Conservation (phyloP, 1,140 invertebrate species). For the Drosophila kohkoa region DNA sequence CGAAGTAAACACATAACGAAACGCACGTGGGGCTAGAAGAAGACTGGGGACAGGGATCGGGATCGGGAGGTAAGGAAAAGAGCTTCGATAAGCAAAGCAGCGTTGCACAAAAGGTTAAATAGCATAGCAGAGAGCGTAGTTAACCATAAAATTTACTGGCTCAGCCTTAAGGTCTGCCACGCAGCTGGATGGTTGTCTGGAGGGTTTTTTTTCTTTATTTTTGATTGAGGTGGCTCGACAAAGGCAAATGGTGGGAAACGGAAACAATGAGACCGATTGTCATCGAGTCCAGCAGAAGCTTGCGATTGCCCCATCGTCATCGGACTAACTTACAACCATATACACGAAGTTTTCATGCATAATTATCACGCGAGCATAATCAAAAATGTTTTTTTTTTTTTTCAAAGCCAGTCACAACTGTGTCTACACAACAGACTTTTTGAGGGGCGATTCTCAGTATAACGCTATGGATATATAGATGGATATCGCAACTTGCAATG, state of each 20-base stretch:
- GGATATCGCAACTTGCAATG: slow-evolving; percentile 55
- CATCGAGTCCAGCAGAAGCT: slow-evolving; percentile 64
- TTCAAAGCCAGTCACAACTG: slow-evolving; percentile 53
- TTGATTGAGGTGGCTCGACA: slow-evolving; percentile 24
- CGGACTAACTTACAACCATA: neutral
- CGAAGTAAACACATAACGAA: slow-evolving; percentile 32
- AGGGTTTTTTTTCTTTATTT: neutral
- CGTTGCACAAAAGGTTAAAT: slow-evolving; percentile 73
- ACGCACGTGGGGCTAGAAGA: slow-evolving; percentile 46
- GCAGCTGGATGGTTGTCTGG: slow-evolving; percentile 63
- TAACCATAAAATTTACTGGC: slow-evolving; percentile 79
- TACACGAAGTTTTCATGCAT: slow-evolving; percentile 55
- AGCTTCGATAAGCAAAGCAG: slow-evolving; percentile 38
- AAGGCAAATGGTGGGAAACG: slow-evolving; percentile 73
- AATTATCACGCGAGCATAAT: slow-evolving; percentile 78
- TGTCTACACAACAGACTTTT: slow-evolving; percentile 47
- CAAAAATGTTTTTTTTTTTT: slow-evolving; percentile 54
- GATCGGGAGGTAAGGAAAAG: slow-evolving; percentile 14
- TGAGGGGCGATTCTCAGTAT: slow-evolving; percentile 1
- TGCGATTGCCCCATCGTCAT: slow-evolving; percentile 40
- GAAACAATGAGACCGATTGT: slow-evolving; percentile 82
- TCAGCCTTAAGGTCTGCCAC: slow-evolving; percentile 37
- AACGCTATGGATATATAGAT: slow-evolving; percentile 33
- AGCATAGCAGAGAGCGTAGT: slow-evolving; percentile 65
- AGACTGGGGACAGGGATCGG: neutral